Conservation (phyloP, 2,888 invertebrate species). For the Parnassius glacialis region DNA sequence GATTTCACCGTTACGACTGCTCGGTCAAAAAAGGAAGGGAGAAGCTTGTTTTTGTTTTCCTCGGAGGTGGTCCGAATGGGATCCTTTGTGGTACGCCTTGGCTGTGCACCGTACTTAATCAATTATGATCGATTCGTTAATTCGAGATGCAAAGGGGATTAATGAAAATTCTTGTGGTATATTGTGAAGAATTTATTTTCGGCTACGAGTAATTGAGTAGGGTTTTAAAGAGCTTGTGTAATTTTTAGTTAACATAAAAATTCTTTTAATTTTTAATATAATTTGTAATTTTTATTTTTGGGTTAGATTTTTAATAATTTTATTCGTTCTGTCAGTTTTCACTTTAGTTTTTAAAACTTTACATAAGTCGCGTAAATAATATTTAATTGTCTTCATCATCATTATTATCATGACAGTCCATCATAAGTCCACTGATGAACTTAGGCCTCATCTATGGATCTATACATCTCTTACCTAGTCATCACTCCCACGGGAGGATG, state of each 20-base stretch:
- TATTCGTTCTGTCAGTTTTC: no score
- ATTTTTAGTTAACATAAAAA: neutral
- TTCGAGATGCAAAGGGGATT: slow-evolving; percentile 66
- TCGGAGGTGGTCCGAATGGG: slow-evolving; percentile 61
- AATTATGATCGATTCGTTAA: slow-evolving; percentile 79
- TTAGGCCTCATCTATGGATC: no score
- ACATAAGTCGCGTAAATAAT: no score
- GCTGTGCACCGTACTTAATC: slow-evolving; percentile 69
- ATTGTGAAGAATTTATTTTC: slow-evolving; percentile 19
- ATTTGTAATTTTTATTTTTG: no score
- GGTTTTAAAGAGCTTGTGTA: slow-evolving; percentile 4
- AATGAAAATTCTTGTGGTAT: slow-evolving; percentile 35
- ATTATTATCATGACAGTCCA: no score
- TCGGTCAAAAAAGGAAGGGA: slow-evolving; percentile 70
- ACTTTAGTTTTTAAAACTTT: no score
- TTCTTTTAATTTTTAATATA: no score
- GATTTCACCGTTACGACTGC: slow-evolving; percentile 68
- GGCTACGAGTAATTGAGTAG: slow-evolving; percentile 14
- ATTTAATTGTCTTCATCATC: no score
- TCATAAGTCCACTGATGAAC: no score
- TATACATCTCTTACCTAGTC: no score
- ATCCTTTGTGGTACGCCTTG: slow-evolving; percentile 70
- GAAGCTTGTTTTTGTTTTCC: slow-evolving; percentile 49
- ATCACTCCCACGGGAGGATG: no score
- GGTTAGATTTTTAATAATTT: no score